Conservation (phyloP, 2,797 vertebrate species). For the Echeneis naucrates region DNA sequence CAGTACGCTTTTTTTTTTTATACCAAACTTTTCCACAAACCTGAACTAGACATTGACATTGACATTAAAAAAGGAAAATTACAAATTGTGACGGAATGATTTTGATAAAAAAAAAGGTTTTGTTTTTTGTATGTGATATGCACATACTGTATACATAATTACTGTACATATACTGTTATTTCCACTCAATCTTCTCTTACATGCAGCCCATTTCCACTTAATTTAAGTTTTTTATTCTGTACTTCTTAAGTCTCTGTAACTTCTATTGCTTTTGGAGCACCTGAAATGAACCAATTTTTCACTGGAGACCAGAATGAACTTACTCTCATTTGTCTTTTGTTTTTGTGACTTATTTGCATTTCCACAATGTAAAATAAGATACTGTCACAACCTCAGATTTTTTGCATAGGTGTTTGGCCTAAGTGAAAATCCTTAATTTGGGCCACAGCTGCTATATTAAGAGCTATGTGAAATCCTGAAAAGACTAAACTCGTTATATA, state of each 20-base stretch:
- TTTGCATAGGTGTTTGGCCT: conserved; percentile 40
- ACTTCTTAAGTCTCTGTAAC: too few species aligned
- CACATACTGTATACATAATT: too few species aligned
- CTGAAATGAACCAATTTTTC: too few species aligned
- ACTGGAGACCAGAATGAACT: too few species aligned
- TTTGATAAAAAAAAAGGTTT: not conserved
- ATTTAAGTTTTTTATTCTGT: too few species aligned
- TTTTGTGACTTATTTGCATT: not conserved
- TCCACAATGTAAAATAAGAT: not conserved
- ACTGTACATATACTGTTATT: too few species aligned
- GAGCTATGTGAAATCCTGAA: conserved; percentile 45
- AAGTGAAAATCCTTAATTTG: conserved; percentile 23
- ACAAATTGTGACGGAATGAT: not conserved
- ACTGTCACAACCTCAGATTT: conserved; percentile 7
- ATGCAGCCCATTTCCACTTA: too few species aligned
- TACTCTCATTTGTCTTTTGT: too few species aligned
- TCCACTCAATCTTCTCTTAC: too few species aligned
- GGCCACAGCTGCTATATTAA: conserved; percentile 53
- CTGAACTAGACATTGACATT: not conserved
- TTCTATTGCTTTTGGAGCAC: too few species aligned
- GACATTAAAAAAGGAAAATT: not conserved
- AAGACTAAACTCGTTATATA: conserved; percentile 65
- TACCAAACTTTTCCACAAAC: not conserved
- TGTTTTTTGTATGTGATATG: not conserved
- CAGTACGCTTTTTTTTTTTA: too few species aligned